Percentiles rank a stretch among this genome's conserved stretches.
Conservation (phyloP, 30 jellyfish, hydroid and myxozoan species). For the Aurelia aurita complex sp. Pacific region DNA sequence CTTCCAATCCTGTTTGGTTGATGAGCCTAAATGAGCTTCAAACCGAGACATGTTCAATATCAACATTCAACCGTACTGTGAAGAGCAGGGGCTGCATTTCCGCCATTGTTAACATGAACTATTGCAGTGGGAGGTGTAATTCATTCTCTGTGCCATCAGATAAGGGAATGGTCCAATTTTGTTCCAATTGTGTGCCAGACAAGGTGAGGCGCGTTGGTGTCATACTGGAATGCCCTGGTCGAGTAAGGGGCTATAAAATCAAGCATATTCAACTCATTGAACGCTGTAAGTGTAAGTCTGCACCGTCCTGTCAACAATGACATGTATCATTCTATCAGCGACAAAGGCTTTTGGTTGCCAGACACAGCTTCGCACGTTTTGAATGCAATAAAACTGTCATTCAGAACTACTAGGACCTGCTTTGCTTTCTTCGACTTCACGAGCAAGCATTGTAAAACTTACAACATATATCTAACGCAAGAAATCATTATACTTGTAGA, state of each 20-base stretch:
- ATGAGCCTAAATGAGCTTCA: not conserved
- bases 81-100: slow-evolving; percentile 23
- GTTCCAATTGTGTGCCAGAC: slow-evolving; percentile 25
- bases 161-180: not conserved
- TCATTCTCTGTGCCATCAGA: slow-evolving; percentile 24
- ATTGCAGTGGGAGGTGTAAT: slow-evolving; percentile 26
- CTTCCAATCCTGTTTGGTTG: not conserved
- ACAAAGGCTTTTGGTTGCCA: too few relatives aligned
- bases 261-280: not conserved
- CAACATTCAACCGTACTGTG: slow-evolving; percentile 8
- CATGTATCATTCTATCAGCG: too few relatives aligned
- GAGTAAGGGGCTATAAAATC: not conserved
- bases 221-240: slow-evolving; percentile 19
- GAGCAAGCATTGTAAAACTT: too few relatives aligned
- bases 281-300: slow-evolving; percentile 17
- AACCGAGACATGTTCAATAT: slow-evolving; percentile 11
- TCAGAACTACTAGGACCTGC: too few relatives aligned
- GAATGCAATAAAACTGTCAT: too few relatives aligned
- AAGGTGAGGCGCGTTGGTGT: not conserved
- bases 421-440: too few relatives aligned
- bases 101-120: slow-evolving; percentile 3
- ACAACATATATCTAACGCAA: too few relatives aligned
- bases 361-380: too few relatives aligned
- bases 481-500: too few relatives aligned
- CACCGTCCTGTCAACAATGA: not conserved